Percentiles rank a stretch among this genome's conserved stretches.
Evolutionary conservation across 2,888 invertebrate genomes (phyloP).

Genomic region (Chaetogeoica ovagalla): DNA sequence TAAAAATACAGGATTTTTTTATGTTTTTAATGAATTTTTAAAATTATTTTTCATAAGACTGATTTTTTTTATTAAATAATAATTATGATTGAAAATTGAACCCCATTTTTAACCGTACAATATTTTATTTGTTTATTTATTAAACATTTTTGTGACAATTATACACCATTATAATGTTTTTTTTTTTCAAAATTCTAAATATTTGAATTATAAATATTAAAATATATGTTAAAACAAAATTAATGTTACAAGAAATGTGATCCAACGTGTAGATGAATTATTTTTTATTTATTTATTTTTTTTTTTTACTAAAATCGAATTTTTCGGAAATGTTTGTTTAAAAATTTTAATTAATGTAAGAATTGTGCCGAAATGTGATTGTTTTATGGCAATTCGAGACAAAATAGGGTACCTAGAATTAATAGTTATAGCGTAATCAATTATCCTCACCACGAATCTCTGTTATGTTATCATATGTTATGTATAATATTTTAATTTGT

Average conservation of each 20-base stretch:
- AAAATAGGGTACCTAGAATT: no score
- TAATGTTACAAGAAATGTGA: no score
- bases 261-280: no score
- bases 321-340: neutral
- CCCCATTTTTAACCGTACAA: neutral
- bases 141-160: neutral
- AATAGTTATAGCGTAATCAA: no score
- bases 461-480: no score
- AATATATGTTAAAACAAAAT: no score
- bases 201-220: neutral
- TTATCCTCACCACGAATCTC: no score
- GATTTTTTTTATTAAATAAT: constrained; percentile 24
- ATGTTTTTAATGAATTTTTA: neutral
- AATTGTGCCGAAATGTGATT: neutral
- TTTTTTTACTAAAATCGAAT: no score
- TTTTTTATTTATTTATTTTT: no score
- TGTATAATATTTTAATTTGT: no score
- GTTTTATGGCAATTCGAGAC: neutral
- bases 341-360: neutral
- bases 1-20: neutral
- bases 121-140: neutral
- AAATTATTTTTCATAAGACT: constrained; percentile 25
- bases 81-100: neutral
- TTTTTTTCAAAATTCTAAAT: neutral
- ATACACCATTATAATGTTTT: neutral